A percentile compares a stretch with the other conserved stretches of the same genome.
phyloP scores from a whole-genome alignment of 2,113 vertebrate species.

The Pachycephala philippinensis region DNA sequence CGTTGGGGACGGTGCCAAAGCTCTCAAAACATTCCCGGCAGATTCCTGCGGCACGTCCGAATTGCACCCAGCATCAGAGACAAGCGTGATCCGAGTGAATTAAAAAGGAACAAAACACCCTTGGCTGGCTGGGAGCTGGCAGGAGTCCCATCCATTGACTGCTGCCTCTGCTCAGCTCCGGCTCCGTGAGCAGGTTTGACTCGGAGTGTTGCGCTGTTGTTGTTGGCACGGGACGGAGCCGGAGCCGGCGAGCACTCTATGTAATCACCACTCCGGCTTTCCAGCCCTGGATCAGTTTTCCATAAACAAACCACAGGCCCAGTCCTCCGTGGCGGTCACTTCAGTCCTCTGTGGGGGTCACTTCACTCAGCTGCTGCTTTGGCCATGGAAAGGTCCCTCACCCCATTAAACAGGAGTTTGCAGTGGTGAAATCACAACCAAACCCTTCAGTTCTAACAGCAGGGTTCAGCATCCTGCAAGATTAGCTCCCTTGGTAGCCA shows the following conservation, averaged over 20 bases:
- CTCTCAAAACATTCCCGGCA: background rate
- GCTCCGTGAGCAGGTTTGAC: background rate
- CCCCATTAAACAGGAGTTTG: background rate
- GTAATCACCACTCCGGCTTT: background rate
- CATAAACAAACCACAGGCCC: background rate
- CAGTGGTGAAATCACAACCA: background rate
- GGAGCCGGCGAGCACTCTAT: background rate
- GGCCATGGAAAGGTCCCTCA: rapidly evolving
- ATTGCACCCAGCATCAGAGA: background rate
- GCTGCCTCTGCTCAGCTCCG: background rate
- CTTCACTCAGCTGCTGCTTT: background rate
- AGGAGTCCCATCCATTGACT: slow-evolving; percentile 13
- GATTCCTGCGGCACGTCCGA: background rate
- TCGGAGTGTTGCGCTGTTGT: background rate
- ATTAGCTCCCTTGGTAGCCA: background rate
- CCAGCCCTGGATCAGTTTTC: background rate
- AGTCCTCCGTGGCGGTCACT: background rate
- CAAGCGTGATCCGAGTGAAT: background rate
- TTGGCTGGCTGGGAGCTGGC: background rate
- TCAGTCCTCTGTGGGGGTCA: background rate
- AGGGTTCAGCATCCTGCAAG: background rate
- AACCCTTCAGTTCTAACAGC: background rate
- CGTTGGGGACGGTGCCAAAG: background rate
- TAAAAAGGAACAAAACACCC: background rate
- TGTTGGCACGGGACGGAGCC: background rate